phyloP scores from a whole-genome alignment of 2,113 vertebrate genomes.

The Notarius lentiginosus region DNA sequence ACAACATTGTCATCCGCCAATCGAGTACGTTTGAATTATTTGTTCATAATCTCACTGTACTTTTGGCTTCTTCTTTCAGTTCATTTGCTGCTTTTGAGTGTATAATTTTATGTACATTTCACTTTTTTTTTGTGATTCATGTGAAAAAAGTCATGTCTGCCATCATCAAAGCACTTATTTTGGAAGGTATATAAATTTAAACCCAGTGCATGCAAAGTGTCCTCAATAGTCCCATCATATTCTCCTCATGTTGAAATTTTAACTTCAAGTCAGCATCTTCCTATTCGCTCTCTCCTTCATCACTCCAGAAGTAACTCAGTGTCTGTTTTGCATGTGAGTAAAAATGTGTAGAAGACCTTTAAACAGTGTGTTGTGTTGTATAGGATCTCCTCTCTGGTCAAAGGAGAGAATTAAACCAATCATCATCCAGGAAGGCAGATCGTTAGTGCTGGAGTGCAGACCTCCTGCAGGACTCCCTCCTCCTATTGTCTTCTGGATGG shows the following conservation, averaged over 20 bases:
- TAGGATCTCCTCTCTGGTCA: conserved; percentile 96
- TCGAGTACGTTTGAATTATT: conserved; percentile 78
- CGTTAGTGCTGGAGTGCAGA: conserved; percentile 84
- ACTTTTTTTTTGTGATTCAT: conserved; percentile 50
- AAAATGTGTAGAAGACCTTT: not conserved
- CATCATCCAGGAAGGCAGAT: conserved; percentile 80
- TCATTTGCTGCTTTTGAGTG: not conserved
- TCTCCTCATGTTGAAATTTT: conserved; percentile 18
- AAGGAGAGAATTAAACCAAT: conserved; percentile 90
- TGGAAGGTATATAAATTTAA: conserved; percentile 63
- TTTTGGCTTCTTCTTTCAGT: not conserved
- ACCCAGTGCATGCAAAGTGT: conserved; percentile 48
- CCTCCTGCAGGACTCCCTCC: conserved; percentile 93
- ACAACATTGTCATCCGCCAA: conserved; percentile 87
- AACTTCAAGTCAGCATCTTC: not conserved
- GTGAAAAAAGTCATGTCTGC: conserved; percentile 61
- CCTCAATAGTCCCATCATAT: not conserved
- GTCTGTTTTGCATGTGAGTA: not conserved
- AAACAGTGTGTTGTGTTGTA: conserved; percentile 17
- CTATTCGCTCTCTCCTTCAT: not conserved
- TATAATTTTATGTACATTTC: conserved; percentile 4
- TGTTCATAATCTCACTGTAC: too few relatives aligned
- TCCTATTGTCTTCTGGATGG: conserved; percentile 99
- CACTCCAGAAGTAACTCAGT: not conserved
- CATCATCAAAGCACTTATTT: conserved; percentile 61